A percentile compares a stretch with the other conserved stretches of the same genome.
These are phyloP conservation scores for Menidia beryllina DNA, from an alignment of 2,113 vertebrate genomes.

Conservation along the genomic window DNA sequence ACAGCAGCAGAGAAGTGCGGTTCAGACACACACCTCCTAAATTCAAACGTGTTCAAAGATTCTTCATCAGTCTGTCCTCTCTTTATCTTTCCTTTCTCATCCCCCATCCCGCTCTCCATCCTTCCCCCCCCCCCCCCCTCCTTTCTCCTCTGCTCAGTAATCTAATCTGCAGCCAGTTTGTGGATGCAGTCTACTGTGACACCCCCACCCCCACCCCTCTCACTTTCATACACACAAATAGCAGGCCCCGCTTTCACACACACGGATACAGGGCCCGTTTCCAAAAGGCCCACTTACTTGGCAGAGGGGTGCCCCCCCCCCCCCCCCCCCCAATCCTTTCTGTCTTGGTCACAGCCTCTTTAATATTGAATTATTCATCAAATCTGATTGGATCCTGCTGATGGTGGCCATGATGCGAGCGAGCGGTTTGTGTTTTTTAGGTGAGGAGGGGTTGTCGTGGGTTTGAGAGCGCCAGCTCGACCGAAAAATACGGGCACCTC, in stretches of 20 bases:
- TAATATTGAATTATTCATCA: constrained; percentile 85
- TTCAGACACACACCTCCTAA: constrained; percentile 34
- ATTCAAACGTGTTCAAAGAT: constrained; percentile 76
- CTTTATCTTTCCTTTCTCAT: constrained; percentile 12
- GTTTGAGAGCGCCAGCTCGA: constrained; percentile 60
- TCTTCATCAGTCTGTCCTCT: not conserved
- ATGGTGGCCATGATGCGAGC: constrained; percentile 73
- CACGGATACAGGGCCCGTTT: constrained; percentile 58
- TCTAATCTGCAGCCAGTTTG: constrained; percentile 85
- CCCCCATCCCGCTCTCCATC: constrained; percentile 11
- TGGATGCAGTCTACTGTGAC: constrained; percentile 85
- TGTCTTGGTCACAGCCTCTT: constrained; percentile 76
- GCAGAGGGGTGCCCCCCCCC: constrained; percentile 45
- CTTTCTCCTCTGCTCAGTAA: constrained; percentile 74
- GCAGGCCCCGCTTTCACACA: constrained; percentile 67
- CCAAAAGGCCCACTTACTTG: constrained; percentile 78
- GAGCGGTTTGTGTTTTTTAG: constrained; percentile 53
- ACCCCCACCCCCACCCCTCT: constrained; percentile 47
- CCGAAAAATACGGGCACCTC: constrained; percentile 28
- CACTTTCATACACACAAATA: constrained; percentile 20
- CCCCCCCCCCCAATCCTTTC: constrained; percentile 19
- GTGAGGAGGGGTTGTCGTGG: constrained; percentile 3
- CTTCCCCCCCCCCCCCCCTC: constrained; percentile 7
- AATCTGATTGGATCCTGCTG: constrained; percentile 80
- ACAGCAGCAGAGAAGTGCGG: not conserved